These are phyloP conservation scores for Tarsius wallacei DNA, from an alignment of 2,797 vertebrate genomes.

Conservation along the genomic window DNA sequence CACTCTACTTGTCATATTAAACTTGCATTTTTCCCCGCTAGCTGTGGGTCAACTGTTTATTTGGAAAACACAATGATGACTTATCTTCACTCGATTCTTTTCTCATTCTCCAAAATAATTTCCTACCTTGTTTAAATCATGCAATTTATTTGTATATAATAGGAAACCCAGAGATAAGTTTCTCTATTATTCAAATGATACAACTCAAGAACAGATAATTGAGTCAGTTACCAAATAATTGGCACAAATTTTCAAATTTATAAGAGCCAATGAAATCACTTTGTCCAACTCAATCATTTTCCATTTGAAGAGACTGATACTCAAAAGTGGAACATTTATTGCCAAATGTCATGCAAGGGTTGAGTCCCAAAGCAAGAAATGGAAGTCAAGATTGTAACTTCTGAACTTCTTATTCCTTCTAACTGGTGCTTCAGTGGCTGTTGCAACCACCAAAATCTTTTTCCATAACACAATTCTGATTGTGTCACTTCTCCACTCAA, in stretches of 20 bases:
- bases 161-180: not conserved
- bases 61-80: not conserved
- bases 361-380: not conserved
- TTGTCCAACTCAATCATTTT: not conserved
- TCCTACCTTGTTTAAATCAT: not conserved
- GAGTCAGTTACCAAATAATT: slow-evolving; percentile 3
- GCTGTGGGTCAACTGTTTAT: not conserved
- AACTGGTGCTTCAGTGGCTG: not conserved
- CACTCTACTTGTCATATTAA: not conserved
- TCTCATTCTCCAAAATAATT: slow-evolving; percentile 38
- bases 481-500: not conserved
- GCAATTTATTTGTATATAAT: not conserved
- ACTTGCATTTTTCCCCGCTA: not conserved
- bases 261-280: not conserved
- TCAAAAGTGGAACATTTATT: not conserved
- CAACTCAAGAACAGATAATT: not conserved
- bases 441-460: not conserved
- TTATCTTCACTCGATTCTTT: slow-evolving; percentile 26
- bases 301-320: not conserved
- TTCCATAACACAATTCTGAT: not conserved
- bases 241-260: not conserved
- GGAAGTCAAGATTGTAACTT: not conserved
- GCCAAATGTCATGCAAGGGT: not conserved
- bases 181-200: slow-evolving; percentile 22
- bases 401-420: not conserved